These are phyloP conservation scores for Tetraodon nigroviridis DNA, from an alignment of 2,113 vertebrate species.

Conservation along the genomic window DNA sequence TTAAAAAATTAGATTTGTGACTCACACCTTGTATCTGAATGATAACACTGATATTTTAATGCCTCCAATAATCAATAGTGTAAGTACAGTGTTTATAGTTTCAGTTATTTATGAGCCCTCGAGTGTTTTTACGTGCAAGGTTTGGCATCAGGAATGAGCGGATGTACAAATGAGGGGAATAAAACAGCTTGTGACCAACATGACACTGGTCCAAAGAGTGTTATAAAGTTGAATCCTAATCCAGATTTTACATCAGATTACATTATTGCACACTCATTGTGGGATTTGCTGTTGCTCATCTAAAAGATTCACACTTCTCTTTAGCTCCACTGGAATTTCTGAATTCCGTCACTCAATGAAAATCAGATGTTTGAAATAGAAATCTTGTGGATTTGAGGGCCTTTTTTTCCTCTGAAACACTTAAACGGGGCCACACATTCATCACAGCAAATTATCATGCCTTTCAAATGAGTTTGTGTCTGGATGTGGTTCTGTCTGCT, in stretches of 20 bases:
- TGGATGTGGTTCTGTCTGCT: no score
- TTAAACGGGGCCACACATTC: background rate
- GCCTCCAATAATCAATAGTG: no score
- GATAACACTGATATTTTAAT: no score
- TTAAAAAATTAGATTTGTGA: no score
- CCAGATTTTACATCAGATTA: constrained; percentile 36
- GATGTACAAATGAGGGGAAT: background rate
- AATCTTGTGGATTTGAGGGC: no score
- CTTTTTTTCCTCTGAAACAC: no score
- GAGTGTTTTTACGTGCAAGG: no score
- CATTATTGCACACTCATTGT: constrained; percentile 16
- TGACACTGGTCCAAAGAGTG: constrained; percentile 7
- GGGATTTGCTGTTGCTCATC: constrained; percentile 23
- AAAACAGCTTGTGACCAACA: constrained; percentile 1
- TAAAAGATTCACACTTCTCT: constrained; percentile 10
- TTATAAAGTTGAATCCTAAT: constrained; percentile 46
- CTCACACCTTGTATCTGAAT: no score
- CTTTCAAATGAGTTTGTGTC: no score
- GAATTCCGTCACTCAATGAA: background rate
- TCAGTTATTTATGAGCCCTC: no score
- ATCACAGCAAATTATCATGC: background rate
- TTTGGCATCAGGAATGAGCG: background rate
- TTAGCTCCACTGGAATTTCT: background rate
- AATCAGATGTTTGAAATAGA: background rate
- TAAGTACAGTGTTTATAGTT: no score